A percentile compares a stretch with the other conserved stretches of the same genome.
Conservation (phyloP, 2,113 vertebrate species). For the Himantopus leucocephalus region DNA sequence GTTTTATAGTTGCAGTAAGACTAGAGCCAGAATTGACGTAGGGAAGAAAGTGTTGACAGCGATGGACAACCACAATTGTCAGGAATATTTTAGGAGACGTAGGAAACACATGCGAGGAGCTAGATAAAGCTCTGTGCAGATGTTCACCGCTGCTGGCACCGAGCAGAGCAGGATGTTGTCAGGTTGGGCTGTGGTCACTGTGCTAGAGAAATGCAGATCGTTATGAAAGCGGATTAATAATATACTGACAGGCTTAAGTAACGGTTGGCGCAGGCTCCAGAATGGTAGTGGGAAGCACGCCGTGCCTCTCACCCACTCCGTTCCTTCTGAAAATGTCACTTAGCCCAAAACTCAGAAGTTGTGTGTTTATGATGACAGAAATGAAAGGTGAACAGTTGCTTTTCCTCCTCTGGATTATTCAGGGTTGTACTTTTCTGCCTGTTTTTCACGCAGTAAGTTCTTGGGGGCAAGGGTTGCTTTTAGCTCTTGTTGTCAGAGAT, state of each 20-base stretch:
- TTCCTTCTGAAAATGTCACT: slow-evolving; percentile 53
- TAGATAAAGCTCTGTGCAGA: neutral
- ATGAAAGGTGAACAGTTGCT: slow-evolving; percentile 46
- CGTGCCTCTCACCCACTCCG: slow-evolving; percentile 32
- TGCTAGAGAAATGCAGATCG: neutral
- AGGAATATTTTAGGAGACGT: neutral
- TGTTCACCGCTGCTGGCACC: neutral
- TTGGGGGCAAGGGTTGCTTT: neutral
- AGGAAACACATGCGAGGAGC: neutral
- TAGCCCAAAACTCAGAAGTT: neutral
- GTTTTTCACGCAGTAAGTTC: neutral
- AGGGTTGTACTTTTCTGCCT: neutral
- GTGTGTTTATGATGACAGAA: slow-evolving; percentile 6
- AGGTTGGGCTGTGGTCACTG: neutral
- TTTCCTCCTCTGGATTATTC: slow-evolving; percentile 44
- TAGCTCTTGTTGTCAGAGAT: neutral
- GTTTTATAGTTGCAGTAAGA: neutral
- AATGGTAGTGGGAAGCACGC: slow-evolving; percentile 14
- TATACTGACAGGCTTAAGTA: neutral
- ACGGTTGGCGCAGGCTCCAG: neutral
- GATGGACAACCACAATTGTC: neutral
- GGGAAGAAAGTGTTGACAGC: neutral
- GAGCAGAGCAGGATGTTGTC: neutral
- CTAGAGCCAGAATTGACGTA: neutral
- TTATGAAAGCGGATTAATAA: neutral